phyloP scores from a whole-genome alignment of 2,888 invertebrate genomes.

The Metopia argyrocephala region DNA sequence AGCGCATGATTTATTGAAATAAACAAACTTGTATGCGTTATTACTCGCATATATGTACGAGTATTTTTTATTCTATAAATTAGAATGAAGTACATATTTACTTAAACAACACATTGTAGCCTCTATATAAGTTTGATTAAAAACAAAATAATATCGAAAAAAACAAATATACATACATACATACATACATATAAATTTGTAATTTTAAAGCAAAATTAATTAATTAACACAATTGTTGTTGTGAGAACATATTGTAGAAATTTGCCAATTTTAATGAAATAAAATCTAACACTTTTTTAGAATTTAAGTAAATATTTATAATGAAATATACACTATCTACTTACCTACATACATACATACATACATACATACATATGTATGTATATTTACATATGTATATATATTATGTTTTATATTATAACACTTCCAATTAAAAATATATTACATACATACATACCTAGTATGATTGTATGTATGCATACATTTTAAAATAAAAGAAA shows the following conservation, averaged over 20 bases:
- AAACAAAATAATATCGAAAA: not conserved
- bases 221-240: slow-evolving; percentile 43
- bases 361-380: not conserved
- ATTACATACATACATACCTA: too few relatives aligned
- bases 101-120: too few relatives aligned
- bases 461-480: too few relatives aligned
- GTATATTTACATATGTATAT: not conserved
- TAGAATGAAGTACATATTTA: not conserved
- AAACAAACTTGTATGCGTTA: too few relatives aligned
- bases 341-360: slow-evolving; percentile 10
- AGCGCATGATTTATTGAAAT: too few relatives aligned
- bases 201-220: not conserved
- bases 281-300: slow-evolving; percentile 43
- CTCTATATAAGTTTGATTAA: not conserved
- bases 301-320: slow-evolving; percentile 44
- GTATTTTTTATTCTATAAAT: not conserved
- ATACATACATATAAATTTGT: not conserved
- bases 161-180: not conserved
- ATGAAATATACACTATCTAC: slow-evolving; percentile 38
- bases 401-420: too few relatives aligned
- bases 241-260: slow-evolving; percentile 60
- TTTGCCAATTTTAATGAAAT: slow-evolving; percentile 60
- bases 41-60: too few relatives aligned
- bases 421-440: too few relatives aligned
- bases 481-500: too few relatives aligned